These are phyloP conservation scores for Parasteatoda tepidariorum DNA, from an alignment of 1,140 invertebrate genomes.

Conservation along the genomic window DNA sequence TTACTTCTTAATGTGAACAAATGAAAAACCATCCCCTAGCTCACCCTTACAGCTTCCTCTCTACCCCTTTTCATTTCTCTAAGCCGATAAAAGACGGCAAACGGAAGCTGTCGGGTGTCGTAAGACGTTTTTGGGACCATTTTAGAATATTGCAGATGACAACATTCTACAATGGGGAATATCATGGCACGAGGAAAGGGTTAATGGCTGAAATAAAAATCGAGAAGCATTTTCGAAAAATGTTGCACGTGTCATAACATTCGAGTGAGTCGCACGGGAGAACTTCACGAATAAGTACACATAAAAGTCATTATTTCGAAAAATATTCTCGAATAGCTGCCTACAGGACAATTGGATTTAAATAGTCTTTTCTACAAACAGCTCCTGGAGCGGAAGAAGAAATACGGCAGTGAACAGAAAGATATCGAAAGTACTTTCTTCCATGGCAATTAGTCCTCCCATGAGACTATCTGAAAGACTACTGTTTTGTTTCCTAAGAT, in stretches of 20 bases:
- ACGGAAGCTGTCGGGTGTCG: constrained; percentile 24
- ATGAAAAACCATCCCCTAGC: constrained; percentile 28
- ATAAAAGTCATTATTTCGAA: constrained; percentile 14
- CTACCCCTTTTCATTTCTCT: no score
- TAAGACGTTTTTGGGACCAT: constrained; percentile 54
- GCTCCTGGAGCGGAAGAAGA: neutral
- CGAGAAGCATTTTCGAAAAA: neutral
- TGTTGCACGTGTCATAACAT: neutral
- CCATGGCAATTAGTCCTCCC: neutral
- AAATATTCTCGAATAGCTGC: neutral
- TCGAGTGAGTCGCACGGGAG: neutral
- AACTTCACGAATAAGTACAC: constrained; percentile 13
- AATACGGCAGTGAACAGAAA: neutral
- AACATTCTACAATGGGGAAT: neutral
- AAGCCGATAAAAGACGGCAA: neutral
- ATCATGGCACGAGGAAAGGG: neutral
- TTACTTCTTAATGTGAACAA: constrained; percentile 55
- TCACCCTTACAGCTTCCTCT: neutral
- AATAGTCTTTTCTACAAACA: neutral
- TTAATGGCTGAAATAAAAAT: constrained; percentile 33
- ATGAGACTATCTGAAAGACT: neutral
- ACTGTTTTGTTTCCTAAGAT: neutral
- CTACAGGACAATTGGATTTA: constrained; percentile 25
- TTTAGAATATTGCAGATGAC: constrained; percentile 46
- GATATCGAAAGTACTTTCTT: neutral